Percentiles rank a stretch among this genome's conserved stretches.
Evolutionary conservation across 2,888 invertebrate genomes (phyloP).

Genomic region (Agrochola litura): DNA sequence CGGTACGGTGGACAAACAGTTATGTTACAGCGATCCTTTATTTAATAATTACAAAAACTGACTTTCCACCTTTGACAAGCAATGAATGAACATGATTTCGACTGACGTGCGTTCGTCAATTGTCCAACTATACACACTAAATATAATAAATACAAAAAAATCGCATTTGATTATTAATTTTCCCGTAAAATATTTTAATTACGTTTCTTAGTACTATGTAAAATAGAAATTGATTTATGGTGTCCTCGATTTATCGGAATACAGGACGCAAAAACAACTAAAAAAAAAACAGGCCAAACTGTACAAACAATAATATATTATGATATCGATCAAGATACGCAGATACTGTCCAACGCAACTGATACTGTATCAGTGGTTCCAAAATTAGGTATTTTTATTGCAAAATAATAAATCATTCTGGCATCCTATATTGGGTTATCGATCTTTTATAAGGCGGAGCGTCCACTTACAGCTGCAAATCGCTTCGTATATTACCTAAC

Average conservation of each 20-base stretch:
- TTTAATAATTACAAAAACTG: too few species aligned
- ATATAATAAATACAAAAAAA: too few species aligned
- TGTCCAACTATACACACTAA: too few species aligned
- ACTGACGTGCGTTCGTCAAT: too few species aligned
- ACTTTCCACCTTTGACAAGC: not conserved
- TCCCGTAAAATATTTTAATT: not conserved
- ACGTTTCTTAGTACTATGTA: not conserved
- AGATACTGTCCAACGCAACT: constrained; percentile 40
- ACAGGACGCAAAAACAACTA: constrained; percentile 25
- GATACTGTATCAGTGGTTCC: constrained; percentile 46
- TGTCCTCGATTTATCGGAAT: constrained; percentile 2
- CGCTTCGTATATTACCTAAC: not conserved
- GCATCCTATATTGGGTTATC: constrained; percentile 47
- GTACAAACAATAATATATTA: constrained; percentile 39
- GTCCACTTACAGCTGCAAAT: constrained; percentile 19
- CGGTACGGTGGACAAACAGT: too few species aligned
- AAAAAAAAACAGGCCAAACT: constrained; percentile 21
- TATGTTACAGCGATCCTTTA: too few species aligned
- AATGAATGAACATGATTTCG: not conserved
- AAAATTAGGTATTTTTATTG: constrained; percentile 50
- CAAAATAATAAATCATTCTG: constrained; percentile 51
- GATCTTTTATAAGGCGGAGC: constrained; percentile 7
- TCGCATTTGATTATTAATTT: not conserved
- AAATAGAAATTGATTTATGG: not conserved
- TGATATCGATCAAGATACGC: constrained; percentile 53